These are phyloP conservation scores for Hoplodrina blanda DNA, from an alignment of 2,888 invertebrate genomes.

Conservation along the genomic window DNA sequence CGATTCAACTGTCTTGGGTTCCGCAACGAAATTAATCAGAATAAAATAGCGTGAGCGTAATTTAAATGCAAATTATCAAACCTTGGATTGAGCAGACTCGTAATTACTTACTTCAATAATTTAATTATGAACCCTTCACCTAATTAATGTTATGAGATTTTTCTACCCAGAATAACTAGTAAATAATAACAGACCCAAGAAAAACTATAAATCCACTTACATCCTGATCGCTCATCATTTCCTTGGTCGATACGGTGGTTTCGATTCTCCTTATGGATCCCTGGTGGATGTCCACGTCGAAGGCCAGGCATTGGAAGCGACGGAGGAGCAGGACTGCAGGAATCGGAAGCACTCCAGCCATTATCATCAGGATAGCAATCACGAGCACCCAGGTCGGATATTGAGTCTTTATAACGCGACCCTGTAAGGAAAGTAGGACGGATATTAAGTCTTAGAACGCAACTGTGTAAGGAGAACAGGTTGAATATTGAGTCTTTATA, in stretches of 20 bases:
- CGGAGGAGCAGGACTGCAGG: conserved; percentile 96
- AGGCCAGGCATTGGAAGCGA: conserved; percentile 96
- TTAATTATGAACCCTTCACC: background rate
- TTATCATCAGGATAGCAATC: conserved; percentile 94
- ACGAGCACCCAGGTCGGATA: conserved; percentile 96
- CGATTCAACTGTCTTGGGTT: no score
- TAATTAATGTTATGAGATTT: background rate
- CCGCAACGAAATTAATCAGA: no score
- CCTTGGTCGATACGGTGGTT: conserved; percentile 97
- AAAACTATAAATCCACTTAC: conserved; percentile 91
- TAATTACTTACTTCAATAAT: background rate
- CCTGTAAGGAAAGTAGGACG: conserved; percentile 87
- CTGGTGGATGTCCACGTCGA: conserved; percentile 97
- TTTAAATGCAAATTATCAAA: no score
- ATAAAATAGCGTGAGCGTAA: no score
- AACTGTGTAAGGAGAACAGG: conserved; percentile 81
- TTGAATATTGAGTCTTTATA: conserved; percentile 93
- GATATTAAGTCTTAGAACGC: background rate
- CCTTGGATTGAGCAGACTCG: no score
- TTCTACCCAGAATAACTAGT: background rate
- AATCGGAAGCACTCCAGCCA: conserved; percentile 96
- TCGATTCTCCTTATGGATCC: conserved; percentile 97
- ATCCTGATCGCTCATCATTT: conserved; percentile 98
- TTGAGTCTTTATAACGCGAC: conserved; percentile 91
- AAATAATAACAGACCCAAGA: background rate